These are phyloP conservation scores for Acronicta leporina DNA, from an alignment of 2,888 invertebrate species.

Conservation along the genomic window DNA sequence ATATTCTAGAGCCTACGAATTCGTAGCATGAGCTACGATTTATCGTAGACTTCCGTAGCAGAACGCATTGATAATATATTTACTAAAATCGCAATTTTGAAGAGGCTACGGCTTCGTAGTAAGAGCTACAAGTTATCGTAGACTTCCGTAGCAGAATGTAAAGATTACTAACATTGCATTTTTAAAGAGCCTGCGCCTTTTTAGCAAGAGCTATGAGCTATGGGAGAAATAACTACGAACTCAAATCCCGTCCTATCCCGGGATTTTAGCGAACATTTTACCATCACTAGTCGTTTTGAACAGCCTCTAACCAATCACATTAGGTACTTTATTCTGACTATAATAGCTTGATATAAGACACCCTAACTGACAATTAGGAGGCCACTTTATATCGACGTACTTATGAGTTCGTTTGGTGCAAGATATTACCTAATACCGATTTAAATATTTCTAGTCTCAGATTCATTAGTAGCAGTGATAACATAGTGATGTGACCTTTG, in stretches of 20 bases:
- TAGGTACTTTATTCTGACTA: slow-evolving; percentile 54
- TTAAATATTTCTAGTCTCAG: too few relatives aligned
- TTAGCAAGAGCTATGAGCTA: too few relatives aligned
- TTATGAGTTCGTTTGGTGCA: slow-evolving; percentile 31
- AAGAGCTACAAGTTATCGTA: background rate
- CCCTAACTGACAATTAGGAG: slow-evolving; percentile 57
- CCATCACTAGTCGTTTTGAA: slow-evolving; percentile 50
- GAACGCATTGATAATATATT: too few relatives aligned
- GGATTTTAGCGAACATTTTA: background rate
- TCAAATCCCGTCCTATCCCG: slow-evolving; percentile 27
- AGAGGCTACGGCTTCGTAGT: background rate
- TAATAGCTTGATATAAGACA: slow-evolving; percentile 47
- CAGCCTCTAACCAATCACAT: slow-evolving; percentile 54
- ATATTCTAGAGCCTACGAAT: too few relatives aligned
- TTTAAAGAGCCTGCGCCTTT: too few relatives aligned
- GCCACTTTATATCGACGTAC: slow-evolving; percentile 45
- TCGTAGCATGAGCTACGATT: slow-evolving; percentile 6
- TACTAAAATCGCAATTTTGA: background rate
- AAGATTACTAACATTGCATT: background rate
- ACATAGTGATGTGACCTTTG: too few relatives aligned
- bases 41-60: background rate
- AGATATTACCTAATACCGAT: slow-evolving; percentile 15
- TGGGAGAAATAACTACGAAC: background rate
- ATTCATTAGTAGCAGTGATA: too few relatives aligned
- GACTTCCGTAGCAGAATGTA: background rate